Percentiles rank a stretch among this genome's conserved stretches.
phyloP scores from a whole-genome alignment of 2,113 vertebrate species.

The Trematocara zebra region DNA sequence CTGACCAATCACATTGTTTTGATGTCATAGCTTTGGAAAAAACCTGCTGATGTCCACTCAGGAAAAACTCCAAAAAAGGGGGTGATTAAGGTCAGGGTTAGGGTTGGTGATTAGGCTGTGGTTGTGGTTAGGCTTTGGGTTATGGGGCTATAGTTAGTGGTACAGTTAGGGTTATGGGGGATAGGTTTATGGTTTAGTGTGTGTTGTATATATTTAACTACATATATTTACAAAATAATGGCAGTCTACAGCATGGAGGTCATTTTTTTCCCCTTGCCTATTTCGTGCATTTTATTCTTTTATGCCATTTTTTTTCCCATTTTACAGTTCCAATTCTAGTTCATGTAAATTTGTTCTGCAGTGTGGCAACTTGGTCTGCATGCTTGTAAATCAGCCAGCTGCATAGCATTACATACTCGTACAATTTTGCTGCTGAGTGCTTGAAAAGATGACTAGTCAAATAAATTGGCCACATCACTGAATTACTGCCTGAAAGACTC shows the following conservation, averaged over 20 bases:
- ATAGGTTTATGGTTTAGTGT: too few species aligned
- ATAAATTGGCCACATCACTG: slow-evolving; percentile 13
- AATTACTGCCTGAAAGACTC: background rate
- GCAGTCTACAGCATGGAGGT: too few species aligned
- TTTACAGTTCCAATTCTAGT: background rate
- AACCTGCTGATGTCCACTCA: background rate
- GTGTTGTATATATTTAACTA: too few species aligned
- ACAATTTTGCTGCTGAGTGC: background rate
- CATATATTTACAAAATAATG: too few species aligned
- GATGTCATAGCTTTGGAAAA: background rate
- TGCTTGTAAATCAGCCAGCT: background rate
- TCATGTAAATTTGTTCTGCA: background rate
- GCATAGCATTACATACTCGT: background rate
- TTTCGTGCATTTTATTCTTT: too few species aligned
- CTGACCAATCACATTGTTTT: background rate
- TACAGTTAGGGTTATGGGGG: too few species aligned
- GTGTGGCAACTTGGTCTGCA: background rate
- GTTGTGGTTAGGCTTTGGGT: background rate
- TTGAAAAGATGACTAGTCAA: background rate
- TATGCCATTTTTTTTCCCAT: background rate
- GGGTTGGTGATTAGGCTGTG: background rate
- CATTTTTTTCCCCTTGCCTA: too few species aligned
- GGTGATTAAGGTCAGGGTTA: background rate
- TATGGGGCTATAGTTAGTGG: background rate
- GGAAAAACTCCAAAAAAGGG: background rate